Percentiles rank a stretch among this genome's conserved stretches.
Conservation (phyloP, 2,113 vertebrate species). For the Poeciliopsis occidentalis region DNA sequence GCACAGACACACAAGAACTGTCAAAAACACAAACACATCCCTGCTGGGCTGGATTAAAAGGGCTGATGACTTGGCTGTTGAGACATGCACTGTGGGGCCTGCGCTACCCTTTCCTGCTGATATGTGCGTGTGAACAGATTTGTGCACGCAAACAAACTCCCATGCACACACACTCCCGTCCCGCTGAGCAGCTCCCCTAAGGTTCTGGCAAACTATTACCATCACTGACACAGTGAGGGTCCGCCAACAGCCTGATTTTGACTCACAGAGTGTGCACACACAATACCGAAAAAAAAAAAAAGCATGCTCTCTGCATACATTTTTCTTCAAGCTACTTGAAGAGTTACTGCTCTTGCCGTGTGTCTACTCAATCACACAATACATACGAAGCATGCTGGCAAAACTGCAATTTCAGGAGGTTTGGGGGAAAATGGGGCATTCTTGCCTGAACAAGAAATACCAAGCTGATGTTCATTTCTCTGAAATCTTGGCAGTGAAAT, state of each 20-base stretch:
- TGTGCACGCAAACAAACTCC: neutral
- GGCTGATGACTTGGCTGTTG: slow-evolving; percentile 74
- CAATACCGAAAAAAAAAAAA: slow-evolving; percentile 9
- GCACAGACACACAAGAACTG: slow-evolving; percentile 26
- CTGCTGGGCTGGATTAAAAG: slow-evolving; percentile 72
- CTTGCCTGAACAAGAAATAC: slow-evolving; percentile 9
- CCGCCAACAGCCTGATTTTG: slow-evolving; percentile 63
- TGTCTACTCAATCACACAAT: slow-evolving; percentile 37
- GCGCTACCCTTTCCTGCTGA: slow-evolving; percentile 61
- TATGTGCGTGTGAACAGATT: slow-evolving; percentile 36
- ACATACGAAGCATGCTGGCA: slow-evolving; percentile 33
- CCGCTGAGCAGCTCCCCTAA: slow-evolving; percentile 66
- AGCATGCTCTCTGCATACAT: neutral
- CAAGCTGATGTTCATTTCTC: slow-evolving; percentile 31
- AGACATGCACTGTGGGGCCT: slow-evolving; percentile 61
- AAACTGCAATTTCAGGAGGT: slow-evolving; percentile 32
- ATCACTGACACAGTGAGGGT: slow-evolving; percentile 68
- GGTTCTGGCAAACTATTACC: slow-evolving; percentile 73
- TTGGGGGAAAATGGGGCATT: slow-evolving; percentile 26
- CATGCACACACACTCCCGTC: slow-evolving; percentile 23
- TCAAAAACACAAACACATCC: slow-evolving; percentile 66
- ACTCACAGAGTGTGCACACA: slow-evolving; percentile 45
- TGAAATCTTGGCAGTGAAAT: neutral
- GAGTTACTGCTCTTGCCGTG: slow-evolving; percentile 9
- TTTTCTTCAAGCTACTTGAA: slow-evolving; percentile 45